phyloP scores from a whole-genome alignment of 2,888 invertebrate genomes.

The Candidula unifasciata region DNA sequence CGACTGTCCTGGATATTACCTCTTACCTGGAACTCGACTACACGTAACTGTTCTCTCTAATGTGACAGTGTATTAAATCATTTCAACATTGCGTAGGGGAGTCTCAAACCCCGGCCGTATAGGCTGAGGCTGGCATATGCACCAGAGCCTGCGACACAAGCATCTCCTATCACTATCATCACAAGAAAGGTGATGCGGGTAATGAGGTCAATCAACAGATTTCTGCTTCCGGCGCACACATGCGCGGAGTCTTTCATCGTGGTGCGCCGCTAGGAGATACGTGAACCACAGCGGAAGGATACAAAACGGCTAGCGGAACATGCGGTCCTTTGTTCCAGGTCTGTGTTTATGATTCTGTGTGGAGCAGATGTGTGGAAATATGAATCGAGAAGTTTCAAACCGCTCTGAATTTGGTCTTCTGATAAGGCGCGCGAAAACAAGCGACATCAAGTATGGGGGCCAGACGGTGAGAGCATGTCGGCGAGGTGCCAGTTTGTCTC shows the following conservation, averaged over 20 bases:
- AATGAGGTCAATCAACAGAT: conserved; percentile 44
- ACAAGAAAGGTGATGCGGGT: conserved; percentile 28
- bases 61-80: too few relatives aligned
- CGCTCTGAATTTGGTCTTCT: background rate
- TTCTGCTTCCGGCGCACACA: conserved; percentile 42
- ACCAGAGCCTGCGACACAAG: background rate
- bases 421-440: background rate
- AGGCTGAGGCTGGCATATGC: too few relatives aligned
- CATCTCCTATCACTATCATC: conserved; percentile 41
- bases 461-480: background rate
- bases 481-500: too few relatives aligned
- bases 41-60: too few relatives aligned
- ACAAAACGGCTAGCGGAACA: conserved; percentile 7
- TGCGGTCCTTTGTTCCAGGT: conserved; percentile 14
- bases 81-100: too few relatives aligned
- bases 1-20: too few relatives aligned
- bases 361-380: background rate
- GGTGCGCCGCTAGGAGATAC: background rate
- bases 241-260: conserved; percentile 39
- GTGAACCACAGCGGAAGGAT: background rate
- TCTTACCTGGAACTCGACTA: too few relatives aligned
- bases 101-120: too few relatives aligned
- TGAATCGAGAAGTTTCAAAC: background rate
- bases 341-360: conserved; percentile 14
- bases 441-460: background rate